Evolutionary conservation across 2,888 invertebrate species (phyloP), one percentile per base, ranked within the genome.

Genomic region (Fragum whitleyi): DNA sequence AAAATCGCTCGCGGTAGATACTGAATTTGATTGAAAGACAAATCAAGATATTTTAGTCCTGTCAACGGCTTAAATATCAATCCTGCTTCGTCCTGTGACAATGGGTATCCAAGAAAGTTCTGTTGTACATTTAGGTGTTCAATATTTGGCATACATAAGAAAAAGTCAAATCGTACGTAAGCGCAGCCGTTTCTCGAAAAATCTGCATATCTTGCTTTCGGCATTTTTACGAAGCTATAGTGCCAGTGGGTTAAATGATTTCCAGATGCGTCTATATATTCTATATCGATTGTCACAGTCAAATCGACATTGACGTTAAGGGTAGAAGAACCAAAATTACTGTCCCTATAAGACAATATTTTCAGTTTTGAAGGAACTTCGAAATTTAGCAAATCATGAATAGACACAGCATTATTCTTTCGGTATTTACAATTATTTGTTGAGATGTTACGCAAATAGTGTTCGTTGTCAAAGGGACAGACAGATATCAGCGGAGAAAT

Each of bases 101-200:
- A 55, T 11, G 42, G 6, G 7, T 47, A 7, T n/a, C 83, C 83
- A 14, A 83, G 23, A n/a, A 51, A 47, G 47, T 83, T 83, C 6
- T 55, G 28, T 7, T 73, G 61, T 16, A 75, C 9, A 21, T 72
- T 62, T 2, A 83, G 42, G 26, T 36, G 51, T 57, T 68, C 68
- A 0, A 83, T 1, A 2, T 36, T 62, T 36, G 36, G 6, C 23
- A 74, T 26, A 2, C 9, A 23, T 19, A 11, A 32, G 39, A 83
- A 77, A 26, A 71, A 59, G 3, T 36, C 21, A 23, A 19, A 2
- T 23, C 29, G 0, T 28, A 77, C 55, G 28, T 53, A 2, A 23
- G 65, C 28, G 21, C 74, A 71, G n/a, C 59, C 59, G 47, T 77
- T 77, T 29, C 55, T 53, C n/a, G 83, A 79, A 16, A 83, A 11